Base-by-base conservation (phyloP, 2,888 invertebrate genomes). In the Osmoderma eremita region DNA sequence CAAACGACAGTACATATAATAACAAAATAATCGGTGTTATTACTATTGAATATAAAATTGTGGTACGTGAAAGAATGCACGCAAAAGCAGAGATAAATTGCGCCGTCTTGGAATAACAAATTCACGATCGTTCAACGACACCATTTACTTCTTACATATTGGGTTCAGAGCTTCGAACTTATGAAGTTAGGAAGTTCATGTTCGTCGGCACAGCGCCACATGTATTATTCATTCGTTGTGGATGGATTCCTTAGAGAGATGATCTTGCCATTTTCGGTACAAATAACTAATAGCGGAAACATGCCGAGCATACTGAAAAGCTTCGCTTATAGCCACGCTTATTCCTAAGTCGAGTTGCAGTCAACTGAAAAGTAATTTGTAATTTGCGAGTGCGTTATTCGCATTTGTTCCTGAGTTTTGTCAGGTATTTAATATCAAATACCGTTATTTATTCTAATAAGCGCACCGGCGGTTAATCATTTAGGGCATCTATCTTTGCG, bases 81-180 rank as follows among this genome's bases (percentile, higher is more conserved):
- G 41, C 53, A 67, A 61, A 67, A 45, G 45, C 45, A 20, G 54
- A 67, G 62, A 67, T 62, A 63, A 67, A 67, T 24, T 50, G 67
- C 75, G 72, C 73, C 68, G 72, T 73, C 74, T 71, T 66, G 65
- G 76, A 79, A 79, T 79, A 78, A 75, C 73, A 77, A 79, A 78
- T 77, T 76, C 74, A 77, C 77, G 73, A 80, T 78, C 80, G 79
- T 79, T 79, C 79, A 79, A 79, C 76, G 79, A 79, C 80, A 78
- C 77, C 74, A 69, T 73, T n/a, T 70, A 69, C 22, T 17, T 58
- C 50, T 50, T 64, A 64, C 73, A 74, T 75, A 77, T 75, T 75
- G 75, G 73, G 76, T 77, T 77, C 75, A 76, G 74, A 77, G 77
- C 76, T 75, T 76, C 74, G 75, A 76, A 77, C 75, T 76, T 75